These are phyloP conservation scores for Myiopsitta monachus DNA, from an alignment of 2,113 vertebrate species.

Conservation along the genomic window DNA sequence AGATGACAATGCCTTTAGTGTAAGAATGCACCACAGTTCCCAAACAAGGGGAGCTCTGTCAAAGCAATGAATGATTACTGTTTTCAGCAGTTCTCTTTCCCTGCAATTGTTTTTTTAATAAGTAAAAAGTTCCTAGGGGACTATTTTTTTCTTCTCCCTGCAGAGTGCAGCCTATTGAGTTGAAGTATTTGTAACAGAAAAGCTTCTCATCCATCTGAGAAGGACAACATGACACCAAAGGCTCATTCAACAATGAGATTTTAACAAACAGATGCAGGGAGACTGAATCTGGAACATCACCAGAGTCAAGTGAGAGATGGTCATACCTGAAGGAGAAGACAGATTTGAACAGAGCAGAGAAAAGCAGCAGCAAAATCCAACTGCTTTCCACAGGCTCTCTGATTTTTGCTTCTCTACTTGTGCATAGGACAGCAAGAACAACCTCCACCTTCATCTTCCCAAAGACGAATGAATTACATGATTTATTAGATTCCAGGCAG, in stretches of 20 bases:
- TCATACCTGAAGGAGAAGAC: not conserved
- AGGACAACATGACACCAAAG: not conserved
- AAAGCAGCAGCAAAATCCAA: not conserved
- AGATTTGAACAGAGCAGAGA: not conserved
- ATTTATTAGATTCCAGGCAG: not conserved
- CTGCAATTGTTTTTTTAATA: not conserved
- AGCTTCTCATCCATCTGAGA: not conserved
- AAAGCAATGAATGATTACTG: not conserved
- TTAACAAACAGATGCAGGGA: not conserved
- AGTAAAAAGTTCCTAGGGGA: not conserved
- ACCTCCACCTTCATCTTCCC: not conserved
- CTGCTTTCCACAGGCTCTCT: not conserved
- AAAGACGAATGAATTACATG: not conserved
- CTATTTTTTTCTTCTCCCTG: not conserved
- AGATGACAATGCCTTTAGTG: not conserved
- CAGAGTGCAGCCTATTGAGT: not conserved
- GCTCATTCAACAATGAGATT: not conserved
- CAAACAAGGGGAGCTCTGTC: not conserved
- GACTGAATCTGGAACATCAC: not conserved
- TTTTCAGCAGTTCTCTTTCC: not conserved
- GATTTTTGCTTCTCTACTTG: not conserved
- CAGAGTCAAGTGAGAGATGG: not conserved
- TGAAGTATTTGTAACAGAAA: not conserved
- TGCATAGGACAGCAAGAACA: not conserved
- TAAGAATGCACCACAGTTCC: not conserved